Base-by-base conservation (phyloP, 2,888 invertebrate genomes). In the Hermaeophaga mercurialis region DNA sequence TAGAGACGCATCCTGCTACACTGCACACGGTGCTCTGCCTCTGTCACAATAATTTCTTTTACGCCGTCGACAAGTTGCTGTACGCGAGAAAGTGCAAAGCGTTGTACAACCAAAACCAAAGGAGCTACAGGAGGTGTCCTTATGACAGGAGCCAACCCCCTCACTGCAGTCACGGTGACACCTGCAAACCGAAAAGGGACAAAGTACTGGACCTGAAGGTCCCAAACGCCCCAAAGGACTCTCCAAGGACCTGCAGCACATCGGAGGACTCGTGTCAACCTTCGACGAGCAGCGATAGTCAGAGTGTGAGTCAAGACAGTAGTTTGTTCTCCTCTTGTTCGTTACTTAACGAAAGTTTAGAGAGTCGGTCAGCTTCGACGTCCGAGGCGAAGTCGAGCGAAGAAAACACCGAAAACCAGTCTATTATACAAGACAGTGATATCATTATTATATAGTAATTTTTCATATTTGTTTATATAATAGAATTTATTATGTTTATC, bases 1-100 rank as follows among this genome's bases (percentile, higher is more conserved):
- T 39, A 52, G 75, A 75, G 38, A 73, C 75, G 1, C 78, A 78
- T 66, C 78, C 78, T 11, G 77, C 78, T 1, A 75, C 76, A 3
- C 56, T 78, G 6, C 78, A 78, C 58, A 74, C 76, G 0, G 75
- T 76, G 1, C 64, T 78, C 56, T 66, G 66, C 18, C 55, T 77
- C 36, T 75, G 75, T 62, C 74, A 75, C 56, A 74, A 76, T 53
- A 73, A 77, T 54, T 76, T 78, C 46, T 74, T 75, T 63, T 65
- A 70, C 31, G 75, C 77, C 4, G 74, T 76, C 1, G 77, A 77
- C 61, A 76, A 75, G 59, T 63, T 78, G 26, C 63, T 78, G 34
- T 75, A 75, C 43, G 76, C 76, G 0, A 73, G 74, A 56, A 64
- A 70, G 53, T 72, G 70, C 50, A 72, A 43, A 34, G n/a, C 52